Evolutionary conservation across 1,140 invertebrate species (phyloP), one percentile per base, ranked within the genome.

Genomic region (Apis laboriosa): DNA sequence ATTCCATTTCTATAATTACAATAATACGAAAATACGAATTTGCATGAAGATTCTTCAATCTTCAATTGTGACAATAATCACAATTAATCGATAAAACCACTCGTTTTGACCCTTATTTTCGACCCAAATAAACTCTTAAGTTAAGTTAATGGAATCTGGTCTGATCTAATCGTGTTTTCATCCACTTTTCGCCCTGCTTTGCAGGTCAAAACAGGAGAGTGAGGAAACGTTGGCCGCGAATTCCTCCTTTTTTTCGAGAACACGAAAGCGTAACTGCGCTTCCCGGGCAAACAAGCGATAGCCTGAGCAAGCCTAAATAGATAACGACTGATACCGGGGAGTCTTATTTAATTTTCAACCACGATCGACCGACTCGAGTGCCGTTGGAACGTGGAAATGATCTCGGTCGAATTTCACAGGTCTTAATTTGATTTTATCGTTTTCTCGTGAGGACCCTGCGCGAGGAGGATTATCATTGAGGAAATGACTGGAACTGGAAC

Each of bases 241-340:
- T 83, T 77, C 63, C 64, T 53, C 8, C 19, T 51, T 79, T 51
- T 79, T 72, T 67, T 83, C 64, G 68, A 83, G 84, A 66, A 86
- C 73, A 82, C 63, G 73, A 78, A 74, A 84, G 73, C 24, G 66
- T 68, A 76, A 80, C 81, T 64, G 68, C 83, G 77, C 86, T 83
- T 84, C 76, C 15, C 85, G 83, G 75, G 86, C 84, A 89, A 89
- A 89, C 87, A 90, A 78, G 74, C 76, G 90, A 92, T 92, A 91
- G 90, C 86, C 84, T 80, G 87, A 88, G 86, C 84, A 90, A 90
- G 89, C 86, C 89, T 86, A 85, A 89, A 90, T 88, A 91, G 91
- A 92, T 92, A 92, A 91, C 89, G 77, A 60, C 84, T 90, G 86
- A 90, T 92, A 91, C 80, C 81, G 68, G 71, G 82, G 60, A 85